These are phyloP conservation scores for Drosophila malerkotliana DNA, from an alignment of 1,140 invertebrate genomes.

Conservation along the genomic window DNA sequence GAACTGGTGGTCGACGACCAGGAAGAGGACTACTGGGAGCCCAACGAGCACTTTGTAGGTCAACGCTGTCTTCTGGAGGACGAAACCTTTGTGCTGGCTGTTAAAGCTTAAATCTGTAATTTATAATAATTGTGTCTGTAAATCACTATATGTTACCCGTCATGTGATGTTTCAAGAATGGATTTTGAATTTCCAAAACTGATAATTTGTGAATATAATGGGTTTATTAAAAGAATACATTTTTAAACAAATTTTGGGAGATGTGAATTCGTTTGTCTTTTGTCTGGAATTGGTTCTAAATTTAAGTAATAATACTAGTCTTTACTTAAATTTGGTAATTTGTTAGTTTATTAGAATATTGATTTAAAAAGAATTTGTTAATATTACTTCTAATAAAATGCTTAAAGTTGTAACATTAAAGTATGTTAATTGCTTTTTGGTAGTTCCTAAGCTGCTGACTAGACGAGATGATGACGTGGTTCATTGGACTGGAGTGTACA, in stretches of 20 bases:
- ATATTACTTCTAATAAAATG: conserved; percentile 71
- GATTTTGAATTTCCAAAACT: conserved; percentile 1
- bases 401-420: conserved; percentile 74
- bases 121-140: conserved; percentile 12
- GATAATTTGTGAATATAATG: neutral
- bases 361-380: conserved; percentile 67
- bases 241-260: neutral
- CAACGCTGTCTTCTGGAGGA: conserved; percentile 77
- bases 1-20: conserved; percentile 62
- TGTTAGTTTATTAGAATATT: conserved; percentile 75
- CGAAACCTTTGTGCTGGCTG: conserved; percentile 70
- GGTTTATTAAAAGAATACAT: conserved; percentile 1
- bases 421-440: conserved; percentile 75
- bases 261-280: neutral
- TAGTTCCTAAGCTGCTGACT: conserved; percentile 73
- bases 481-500: conserved; percentile 21
- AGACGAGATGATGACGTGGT: conserved; percentile 54
- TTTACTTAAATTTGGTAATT: conserved; percentile 25
- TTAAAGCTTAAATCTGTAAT: conserved; percentile 56
- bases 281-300: neutral
- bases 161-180: neutral
- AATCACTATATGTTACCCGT: conserved; percentile 22
- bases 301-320: conserved; percentile 18
- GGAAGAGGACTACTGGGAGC: conserved; percentile 75
- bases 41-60: conserved; percentile 73